Conservation (phyloP, 2,888 invertebrate genomes). For the Amphipoea oculea region DNA sequence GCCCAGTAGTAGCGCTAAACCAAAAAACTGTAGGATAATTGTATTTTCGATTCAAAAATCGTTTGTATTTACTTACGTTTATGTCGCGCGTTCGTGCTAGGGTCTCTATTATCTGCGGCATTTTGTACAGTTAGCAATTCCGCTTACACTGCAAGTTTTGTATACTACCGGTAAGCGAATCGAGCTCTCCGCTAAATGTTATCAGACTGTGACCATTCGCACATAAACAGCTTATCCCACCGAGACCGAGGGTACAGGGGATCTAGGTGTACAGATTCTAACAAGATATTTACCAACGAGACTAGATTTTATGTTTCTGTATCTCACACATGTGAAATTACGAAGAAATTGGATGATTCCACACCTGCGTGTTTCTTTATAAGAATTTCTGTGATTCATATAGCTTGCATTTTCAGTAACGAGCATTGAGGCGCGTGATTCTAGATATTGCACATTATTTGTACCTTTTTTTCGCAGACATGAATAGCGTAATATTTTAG, state of each 20-base stretch:
- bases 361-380: background rate
- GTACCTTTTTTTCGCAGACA: background rate
- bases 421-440: background rate
- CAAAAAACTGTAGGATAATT: background rate
- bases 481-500: background rate
- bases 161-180: conserved; percentile 25
- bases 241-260: background rate
- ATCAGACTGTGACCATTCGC: conserved; percentile 31
- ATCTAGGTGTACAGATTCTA: conserved; percentile 9
- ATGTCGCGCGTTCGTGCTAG: background rate
- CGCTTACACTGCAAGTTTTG: conserved; percentile 14
- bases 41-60: background rate
- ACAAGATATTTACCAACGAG: conserved; percentile 5
- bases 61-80: no score
- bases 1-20: no score
- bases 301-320: conserved; percentile 13
- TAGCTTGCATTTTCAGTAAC: conserved; percentile 3
- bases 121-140: conserved; percentile 7
- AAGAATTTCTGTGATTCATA: background rate
- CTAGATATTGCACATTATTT: background rate
- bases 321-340: background rate
- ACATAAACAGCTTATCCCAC: conserved; percentile 29
- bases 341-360: conserved; percentile 7
- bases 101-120: background rate
- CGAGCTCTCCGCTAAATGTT: conserved; percentile 23